phyloP scores from a whole-genome alignment of 2,888 invertebrate genomes.

The Brenthis hecate region DNA sequence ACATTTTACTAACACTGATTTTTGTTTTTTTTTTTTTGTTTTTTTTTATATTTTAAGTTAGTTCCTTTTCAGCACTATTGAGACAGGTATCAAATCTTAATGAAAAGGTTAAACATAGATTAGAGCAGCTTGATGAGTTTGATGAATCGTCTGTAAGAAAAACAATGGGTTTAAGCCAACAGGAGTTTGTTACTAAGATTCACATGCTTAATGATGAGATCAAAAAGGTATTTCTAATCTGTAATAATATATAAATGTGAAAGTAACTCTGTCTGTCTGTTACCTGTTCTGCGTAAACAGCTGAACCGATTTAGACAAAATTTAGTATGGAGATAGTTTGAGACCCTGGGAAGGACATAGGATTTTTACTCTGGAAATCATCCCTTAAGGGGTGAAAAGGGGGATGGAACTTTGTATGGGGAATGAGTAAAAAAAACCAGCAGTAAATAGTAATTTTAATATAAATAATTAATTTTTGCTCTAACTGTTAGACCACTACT shows the following conservation, averaged over 20 bases:
- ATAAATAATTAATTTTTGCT: no score
- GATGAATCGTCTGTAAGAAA: constrained; percentile 94
- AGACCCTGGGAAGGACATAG: no score
- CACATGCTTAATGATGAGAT: constrained; percentile 96
- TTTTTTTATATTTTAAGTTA: constrained; percentile 72
- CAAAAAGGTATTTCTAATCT: constrained; percentile 75
- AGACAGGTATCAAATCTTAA: constrained; percentile 91
- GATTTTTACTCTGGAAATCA: no score
- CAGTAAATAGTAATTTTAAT: no score
- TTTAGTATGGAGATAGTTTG: no score
- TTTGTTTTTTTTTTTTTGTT: constrained; percentile 43
- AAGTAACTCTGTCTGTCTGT: no score
- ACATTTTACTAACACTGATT: constrained; percentile 24
- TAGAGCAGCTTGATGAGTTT: constrained; percentile 97
- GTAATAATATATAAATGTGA: no score
- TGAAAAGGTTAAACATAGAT: constrained; percentile 93
- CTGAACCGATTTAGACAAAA: no score
- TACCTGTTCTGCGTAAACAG: no score
- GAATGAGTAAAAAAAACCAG: not conserved
- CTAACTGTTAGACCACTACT: no score
- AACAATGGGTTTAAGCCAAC: constrained; percentile 94
- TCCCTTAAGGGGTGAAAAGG: no score
- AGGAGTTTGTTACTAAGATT: constrained; percentile 94
- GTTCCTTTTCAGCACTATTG: constrained; percentile 85
- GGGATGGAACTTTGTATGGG: no score